phyloP scores from a whole-genome alignment of 2,113 vertebrate species.

The Mirza zaza region DNA sequence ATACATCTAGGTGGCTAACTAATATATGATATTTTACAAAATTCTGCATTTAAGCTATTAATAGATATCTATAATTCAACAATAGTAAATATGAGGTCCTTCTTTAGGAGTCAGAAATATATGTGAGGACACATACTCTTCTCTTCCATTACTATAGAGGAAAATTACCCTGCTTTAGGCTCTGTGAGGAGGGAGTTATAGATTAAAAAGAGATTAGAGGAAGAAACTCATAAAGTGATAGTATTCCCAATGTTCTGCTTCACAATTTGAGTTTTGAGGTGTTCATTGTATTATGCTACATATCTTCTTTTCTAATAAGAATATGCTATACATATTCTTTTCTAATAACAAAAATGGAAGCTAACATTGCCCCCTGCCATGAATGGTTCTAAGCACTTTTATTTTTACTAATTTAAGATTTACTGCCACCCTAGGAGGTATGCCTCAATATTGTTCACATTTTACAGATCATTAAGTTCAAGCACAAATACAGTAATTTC shows the following conservation, averaged over 20 bases:
- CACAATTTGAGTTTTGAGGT: not conserved
- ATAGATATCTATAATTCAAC: not conserved
- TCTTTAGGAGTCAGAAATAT: slow-evolving; percentile 18
- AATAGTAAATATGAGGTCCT: not conserved
- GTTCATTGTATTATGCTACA: not conserved
- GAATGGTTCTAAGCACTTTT: not conserved
- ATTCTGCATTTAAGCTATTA: not conserved
- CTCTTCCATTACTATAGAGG: not conserved
- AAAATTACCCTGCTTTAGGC: not conserved
- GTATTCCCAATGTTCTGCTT: not conserved
- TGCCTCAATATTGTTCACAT: not conserved
- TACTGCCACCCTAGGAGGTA: not conserved
- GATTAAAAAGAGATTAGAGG: not conserved
- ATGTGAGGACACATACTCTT: not conserved
- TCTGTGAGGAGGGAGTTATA: not conserved
- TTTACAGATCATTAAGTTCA: not conserved
- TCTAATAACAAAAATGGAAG: not conserved
- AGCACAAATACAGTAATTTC: not conserved
- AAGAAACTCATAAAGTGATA: not conserved
- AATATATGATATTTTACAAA: not conserved
- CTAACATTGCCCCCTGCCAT: not conserved
- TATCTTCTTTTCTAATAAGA: not conserved
- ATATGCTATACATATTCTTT: not conserved
- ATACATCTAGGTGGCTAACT: not conserved
- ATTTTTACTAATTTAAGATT: not conserved